phyloP scores from a whole-genome alignment of 2,797 vertebrate genomes.

The Pseudochaenichthys georgianus region DNA sequence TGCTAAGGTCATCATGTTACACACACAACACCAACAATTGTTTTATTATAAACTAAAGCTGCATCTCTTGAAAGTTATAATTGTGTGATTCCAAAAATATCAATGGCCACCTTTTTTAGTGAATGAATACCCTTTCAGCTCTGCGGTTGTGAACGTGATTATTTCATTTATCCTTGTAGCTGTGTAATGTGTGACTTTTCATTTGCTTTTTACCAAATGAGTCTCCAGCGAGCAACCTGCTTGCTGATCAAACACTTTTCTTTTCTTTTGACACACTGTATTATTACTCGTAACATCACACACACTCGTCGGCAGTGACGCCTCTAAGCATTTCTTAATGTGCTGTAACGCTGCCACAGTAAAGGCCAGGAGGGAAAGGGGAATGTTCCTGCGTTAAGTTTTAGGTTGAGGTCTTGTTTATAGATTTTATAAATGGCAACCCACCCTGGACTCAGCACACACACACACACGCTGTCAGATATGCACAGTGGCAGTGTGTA shows the following conservation, averaged over 20 bases:
- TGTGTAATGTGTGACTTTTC: conserved; percentile 27
- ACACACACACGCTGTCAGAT: conserved; percentile 38
- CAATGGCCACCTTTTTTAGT: background rate
- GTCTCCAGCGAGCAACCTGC: conserved; percentile 35
- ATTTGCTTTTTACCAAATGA: conserved; percentile 15
- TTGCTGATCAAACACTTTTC: conserved; percentile 60
- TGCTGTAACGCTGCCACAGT: conserved; percentile 57
- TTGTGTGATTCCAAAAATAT: conserved; percentile 32
- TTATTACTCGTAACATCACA: conserved; percentile 67
- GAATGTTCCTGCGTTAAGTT: conserved; percentile 47
- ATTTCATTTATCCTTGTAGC: conserved; percentile 2
- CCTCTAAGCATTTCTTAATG: conserved; percentile 40
- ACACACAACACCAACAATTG: background rate
- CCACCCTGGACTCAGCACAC: conserved; percentile 24
- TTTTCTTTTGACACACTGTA: conserved; percentile 58
- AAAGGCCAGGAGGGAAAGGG: conserved; percentile 42
- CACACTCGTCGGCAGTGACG: conserved; percentile 36
- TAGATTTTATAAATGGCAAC: conserved; percentile 43
- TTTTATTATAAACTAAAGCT: background rate
- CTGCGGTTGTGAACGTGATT: conserved; percentile 21
- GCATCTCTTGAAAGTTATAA: background rate
- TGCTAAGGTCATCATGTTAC: background rate
- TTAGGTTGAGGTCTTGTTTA: conserved; percentile 58
- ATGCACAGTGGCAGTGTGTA: conserved; percentile 24
- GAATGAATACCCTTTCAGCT: conserved; percentile 15